Conservation (phyloP, 92 coral and sea anemone genomes). For the Zoanthus solanderi region DNA sequence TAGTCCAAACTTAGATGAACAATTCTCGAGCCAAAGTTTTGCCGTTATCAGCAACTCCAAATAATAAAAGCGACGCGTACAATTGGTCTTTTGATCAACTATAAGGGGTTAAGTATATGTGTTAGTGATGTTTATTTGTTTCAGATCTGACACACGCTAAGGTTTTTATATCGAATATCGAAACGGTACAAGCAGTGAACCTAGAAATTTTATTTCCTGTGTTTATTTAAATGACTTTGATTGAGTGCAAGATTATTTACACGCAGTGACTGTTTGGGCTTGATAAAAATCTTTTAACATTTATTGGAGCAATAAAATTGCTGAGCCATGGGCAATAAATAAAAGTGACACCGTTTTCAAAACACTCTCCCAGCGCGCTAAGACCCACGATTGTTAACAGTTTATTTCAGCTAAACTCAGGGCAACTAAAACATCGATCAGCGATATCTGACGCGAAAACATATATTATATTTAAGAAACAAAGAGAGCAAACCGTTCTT, state of each 20-base stretch:
- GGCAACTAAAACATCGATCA: not conserved
- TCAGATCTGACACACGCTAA: not conserved
- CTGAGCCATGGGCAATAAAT: not conserved
- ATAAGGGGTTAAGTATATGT: conserved; percentile 12
- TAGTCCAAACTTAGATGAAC: not conserved
- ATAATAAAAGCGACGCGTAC: conserved; percentile 13
- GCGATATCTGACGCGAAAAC: conserved; percentile 13
- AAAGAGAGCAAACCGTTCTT: not conserved
- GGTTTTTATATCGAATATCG: not conserved
- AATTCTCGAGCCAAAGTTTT: not conserved
- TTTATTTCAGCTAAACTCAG: not conserved
- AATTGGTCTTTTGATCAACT: conserved; percentile 37
- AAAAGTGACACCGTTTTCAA: conserved; percentile 5
- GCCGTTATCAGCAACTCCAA: conserved; percentile 26
- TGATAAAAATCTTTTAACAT: conserved; percentile 35
- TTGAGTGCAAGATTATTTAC: conserved; percentile 23
- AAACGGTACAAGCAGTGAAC: not conserved
- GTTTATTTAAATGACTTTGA: conserved; percentile 1
- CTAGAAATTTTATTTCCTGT: conserved; percentile 4
- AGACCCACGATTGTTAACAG: not conserved
- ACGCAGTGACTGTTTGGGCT: not conserved
- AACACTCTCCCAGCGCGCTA: not conserved
- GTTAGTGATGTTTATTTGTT: not conserved
- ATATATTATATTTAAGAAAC: not conserved
- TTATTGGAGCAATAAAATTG: conserved; percentile 26